Evolutionary conservation across 2,113 vertebrate genomes (phyloP), one percentile per base, ranked within the genome.

Genomic region (Mus pahari): DNA sequence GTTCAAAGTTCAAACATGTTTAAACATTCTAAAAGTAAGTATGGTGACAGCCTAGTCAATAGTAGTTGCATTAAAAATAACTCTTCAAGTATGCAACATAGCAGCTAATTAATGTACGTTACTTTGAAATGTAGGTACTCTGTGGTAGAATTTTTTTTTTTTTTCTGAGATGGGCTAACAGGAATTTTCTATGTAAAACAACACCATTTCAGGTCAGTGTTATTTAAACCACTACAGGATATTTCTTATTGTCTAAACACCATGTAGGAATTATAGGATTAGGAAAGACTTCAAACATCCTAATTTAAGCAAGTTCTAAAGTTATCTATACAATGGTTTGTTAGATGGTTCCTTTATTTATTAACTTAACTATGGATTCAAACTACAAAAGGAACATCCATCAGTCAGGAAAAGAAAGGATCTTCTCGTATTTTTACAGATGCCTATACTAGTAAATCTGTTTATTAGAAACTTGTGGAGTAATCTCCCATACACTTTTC

Each of bases 401-500:
- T 39, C 82, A n/a, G 20, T 58, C 11, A 64, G 88, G 48, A 26
- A 86, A 60, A 92, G 39, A 19, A 96, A 86, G n/a, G 33, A 70
- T 70, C 84, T 77, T 62, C 60, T 62, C 8, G 7, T 45, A 42
- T 95, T 95, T 82, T 28, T 58, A 94, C 70, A 95, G 82, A 6
- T 17, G 64, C 26, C 1, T 62, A 48, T 78, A 96, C 86, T 91
- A 88, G 88, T 73, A 60, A 86, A 42, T 53, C 48, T 95, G 28
- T 86, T 88, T 95, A 66, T 91, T 95, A 81, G 95, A 97, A 90
- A 95, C 1, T 4, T 26, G 89, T 8, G 11, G 10, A 96, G 87
- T 93, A 91, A 81, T 96, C 42, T 97, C 93, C 90, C 5, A 79
- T 31, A 95, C 83, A 95, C 89, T 98, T 95, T 97, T n/a, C 96